Conservation (phyloP, 2,797 vertebrate genomes). For the Molossus molossus region DNA sequence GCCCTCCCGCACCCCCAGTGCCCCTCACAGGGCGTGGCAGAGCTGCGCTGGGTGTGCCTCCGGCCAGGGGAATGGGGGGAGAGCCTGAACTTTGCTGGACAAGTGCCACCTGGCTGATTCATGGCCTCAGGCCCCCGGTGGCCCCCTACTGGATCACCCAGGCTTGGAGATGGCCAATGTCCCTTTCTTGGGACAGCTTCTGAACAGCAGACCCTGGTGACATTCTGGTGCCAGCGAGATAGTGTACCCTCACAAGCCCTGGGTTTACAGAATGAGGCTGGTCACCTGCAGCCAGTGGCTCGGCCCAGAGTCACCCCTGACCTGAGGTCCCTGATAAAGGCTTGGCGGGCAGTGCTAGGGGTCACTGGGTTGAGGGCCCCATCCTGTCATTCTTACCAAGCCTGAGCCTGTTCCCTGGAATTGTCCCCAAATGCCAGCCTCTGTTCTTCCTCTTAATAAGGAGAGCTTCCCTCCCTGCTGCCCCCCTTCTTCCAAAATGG, state of each 20-base stretch:
- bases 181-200: background rate
- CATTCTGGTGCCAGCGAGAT: background rate
- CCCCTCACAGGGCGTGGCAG: background rate
- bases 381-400: background rate
- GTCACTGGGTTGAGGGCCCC: background rate
- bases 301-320: background rate
- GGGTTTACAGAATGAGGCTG: background rate
- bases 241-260: background rate
- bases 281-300: background rate
- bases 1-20: background rate
- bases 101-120: background rate
- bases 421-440: conserved; percentile 9
- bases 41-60: background rate
- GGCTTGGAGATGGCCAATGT: background rate
- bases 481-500: conserved; percentile 73
- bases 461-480: background rate
- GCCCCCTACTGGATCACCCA: too few species aligned
- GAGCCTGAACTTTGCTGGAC: background rate
- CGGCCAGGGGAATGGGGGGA: background rate
- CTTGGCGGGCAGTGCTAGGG: background rate
- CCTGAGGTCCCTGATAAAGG: background rate
- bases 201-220: background rate
- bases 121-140: background rate
- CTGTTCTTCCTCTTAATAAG: conserved; percentile 65
- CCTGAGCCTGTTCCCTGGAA: background rate